Evolutionary conservation across 2,888 invertebrate genomes (phyloP), one percentile per base, ranked within the genome.

Genomic region (Cataglyphis rosenhaueri): DNA sequence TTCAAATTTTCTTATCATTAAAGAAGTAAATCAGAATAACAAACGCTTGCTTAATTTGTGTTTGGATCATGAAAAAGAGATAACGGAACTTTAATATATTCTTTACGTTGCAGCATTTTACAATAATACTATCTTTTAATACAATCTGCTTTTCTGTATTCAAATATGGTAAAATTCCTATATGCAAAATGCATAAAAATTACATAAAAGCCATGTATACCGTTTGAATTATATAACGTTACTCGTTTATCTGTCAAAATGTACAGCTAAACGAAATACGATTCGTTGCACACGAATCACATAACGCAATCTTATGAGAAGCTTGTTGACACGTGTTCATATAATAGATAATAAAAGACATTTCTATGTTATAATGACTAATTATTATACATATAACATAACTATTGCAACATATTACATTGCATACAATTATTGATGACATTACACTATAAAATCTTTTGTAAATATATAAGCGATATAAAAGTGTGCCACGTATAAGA

Each of bases 21-120:
- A 70, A 57, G 18, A 25, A 70, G 32, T 44, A 41, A 70, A 78
- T 76, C 15, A 41, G 12, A 78, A 70, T 70, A n/a, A 78, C 59
- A 57, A 59, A 9, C 10, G 1, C 1, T 74, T 59, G 32, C 59
- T 44, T 21, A 44, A 59, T 32, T 21, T 66, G 44, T 18, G 8
- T 48, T 62, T 64, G 25, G 10, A 73, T 21, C 21, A 74, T 61
- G 61, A 29, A 15, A 74, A 9, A 62, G 8, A 21, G 0, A 57
- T 71, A 61, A 44, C 21, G 25, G 10, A 18, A 35, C 15, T 4
- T 12, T 29, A 64, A 64, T 66, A 32, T 6, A 32, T 32, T 52
- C n/a, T 66, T 68, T 38, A 32, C 25, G n/a, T 74, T 29, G 9
- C 25, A 59, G 5, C 44, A 15, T 9, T 41, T 8, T 32, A 8